Evolutionary conservation across 30 jellyfish, hydroid and myxozoan genomes (phyloP), one percentile per base, ranked within the genome.

Genomic region (Nemopilema nomurai): DNA sequence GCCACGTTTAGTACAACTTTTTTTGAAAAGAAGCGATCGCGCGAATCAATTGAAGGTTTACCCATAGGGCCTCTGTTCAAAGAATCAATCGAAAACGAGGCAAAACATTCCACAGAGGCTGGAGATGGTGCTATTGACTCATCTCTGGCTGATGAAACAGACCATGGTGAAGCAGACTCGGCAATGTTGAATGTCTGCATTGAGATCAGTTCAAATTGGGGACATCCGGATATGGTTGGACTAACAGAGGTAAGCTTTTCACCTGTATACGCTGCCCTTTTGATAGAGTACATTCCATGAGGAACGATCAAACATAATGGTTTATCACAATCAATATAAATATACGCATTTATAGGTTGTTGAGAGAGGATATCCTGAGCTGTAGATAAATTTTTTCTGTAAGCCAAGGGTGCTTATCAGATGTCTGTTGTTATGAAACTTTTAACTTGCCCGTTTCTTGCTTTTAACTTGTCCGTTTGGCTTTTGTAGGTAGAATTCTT

Each of bases 131-230:
- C 70, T 0, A 30, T 16, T 18, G 84, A 20, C 22, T 41, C 7
- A 24, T 19, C 30, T 16, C 0, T 0, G 23, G 21, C 30, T 49
- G 77, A 25, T 49, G 80, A 71, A 20, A 82, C 50, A 6, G 77
- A 0, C 62, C 78, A 16, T 26, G 57, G 67, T 28, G 13, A 28
- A 18, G 24, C 4, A 21, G 74, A 28, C 51, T 6, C 57, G 68
- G 28, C 28, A 18, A 53, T 31, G 23, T 52, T 80, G 18, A 81
- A 70, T 33, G 96, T 87, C 18, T 49, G 72, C 18, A 28, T 87
- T 26, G 96, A 87, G 27, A 80, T 90, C 68, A 28, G 6, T 1
- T 88, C 97, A n/a, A 93, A 89, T 62, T 93, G 98, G 98, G 98
- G 98, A 41, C 87, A 89, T 49, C 50, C 80, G 20, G 90, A 87